phyloP scores from a whole-genome alignment of 2,113 vertebrate species.

The Glareola pratincola region DNA sequence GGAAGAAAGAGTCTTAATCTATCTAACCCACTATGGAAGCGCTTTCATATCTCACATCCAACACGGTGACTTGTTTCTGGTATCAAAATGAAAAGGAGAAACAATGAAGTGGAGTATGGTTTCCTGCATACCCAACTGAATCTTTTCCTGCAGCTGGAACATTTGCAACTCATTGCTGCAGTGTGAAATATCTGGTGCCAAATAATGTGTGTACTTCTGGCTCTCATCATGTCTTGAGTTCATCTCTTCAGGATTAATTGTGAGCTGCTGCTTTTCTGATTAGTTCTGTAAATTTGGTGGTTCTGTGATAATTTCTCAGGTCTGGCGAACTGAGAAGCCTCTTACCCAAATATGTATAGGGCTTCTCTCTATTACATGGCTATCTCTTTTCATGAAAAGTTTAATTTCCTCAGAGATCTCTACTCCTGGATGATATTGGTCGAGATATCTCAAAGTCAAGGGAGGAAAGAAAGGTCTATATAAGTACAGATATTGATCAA shows the following conservation, averaged over 20 bases:
- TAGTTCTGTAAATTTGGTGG: neutral
- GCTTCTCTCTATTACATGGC: neutral
- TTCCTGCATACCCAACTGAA: neutral
- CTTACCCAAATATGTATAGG: neutral
- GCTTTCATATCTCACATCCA: neutral
- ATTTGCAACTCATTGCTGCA: neutral
- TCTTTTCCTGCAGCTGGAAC: neutral
- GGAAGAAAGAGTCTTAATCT: neutral
- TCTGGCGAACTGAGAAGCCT: neutral
- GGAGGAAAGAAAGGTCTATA: neutral
- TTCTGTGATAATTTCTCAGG: neutral
- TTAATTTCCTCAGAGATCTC: neutral
- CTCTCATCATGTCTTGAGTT: neutral
- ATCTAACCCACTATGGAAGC: neutral
- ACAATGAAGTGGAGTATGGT: neutral
- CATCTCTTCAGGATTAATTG: neutral
- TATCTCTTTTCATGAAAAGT: neutral
- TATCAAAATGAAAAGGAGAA: neutral
- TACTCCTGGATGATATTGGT: neutral
- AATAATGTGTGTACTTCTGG: neutral
- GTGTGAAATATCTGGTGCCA: neutral
- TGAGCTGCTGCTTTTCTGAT: neutral
- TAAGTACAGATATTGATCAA: neutral
- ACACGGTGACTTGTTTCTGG: neutral
- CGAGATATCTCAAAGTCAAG: neutral